Conservation (phyloP, 2,888 invertebrate genomes). For the Siphlonurus alternatus region DNA sequence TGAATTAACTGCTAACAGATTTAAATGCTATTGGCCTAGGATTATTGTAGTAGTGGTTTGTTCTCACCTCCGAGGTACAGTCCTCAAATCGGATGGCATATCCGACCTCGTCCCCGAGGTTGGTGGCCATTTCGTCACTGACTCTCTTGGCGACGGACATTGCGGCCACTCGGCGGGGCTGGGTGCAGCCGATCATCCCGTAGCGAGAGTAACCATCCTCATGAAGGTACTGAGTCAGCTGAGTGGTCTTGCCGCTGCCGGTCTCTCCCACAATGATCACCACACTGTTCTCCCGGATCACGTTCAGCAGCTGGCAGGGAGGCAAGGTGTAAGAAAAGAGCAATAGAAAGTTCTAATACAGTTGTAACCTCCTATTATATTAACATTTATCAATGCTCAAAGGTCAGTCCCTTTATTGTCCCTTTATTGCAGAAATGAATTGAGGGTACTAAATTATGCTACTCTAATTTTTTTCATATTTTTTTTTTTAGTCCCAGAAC, state of each 20-base stretch:
- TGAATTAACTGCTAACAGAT: too few relatives aligned
- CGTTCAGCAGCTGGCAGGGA: constrained; percentile 59
- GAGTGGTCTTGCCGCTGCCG: constrained; percentile 95
- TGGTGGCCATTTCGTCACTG: constrained; percentile 90
- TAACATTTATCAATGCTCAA: too few relatives aligned
- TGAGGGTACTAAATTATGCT: too few relatives aligned
- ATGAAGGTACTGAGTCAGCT: constrained; percentile 90
- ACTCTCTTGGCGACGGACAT: constrained; percentile 99
- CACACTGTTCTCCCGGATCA: constrained; percentile 83
- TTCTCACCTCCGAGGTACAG: constrained; percentile 68
- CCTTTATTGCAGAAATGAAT: too few relatives aligned
- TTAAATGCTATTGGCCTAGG: too few relatives aligned
- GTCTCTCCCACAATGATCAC: constrained; percentile 92
- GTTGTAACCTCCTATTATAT: too few relatives aligned
- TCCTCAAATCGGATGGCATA: constrained; percentile 99
- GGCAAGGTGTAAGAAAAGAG: too few relatives aligned
- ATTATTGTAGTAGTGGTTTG: too few relatives aligned
- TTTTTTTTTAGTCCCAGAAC: too few relatives aligned
- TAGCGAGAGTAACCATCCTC: constrained; percentile 89
- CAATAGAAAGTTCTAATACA: background rate
- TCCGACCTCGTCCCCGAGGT: constrained; percentile 82
- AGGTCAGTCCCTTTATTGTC: too few relatives aligned
- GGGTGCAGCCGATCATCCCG: constrained; percentile 96
- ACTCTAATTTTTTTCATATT: too few relatives aligned
- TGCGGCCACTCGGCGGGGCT: constrained; percentile 93